phyloP scores from a whole-genome alignment of 2,888 invertebrate species.

The Maniola hyperantus region DNA sequence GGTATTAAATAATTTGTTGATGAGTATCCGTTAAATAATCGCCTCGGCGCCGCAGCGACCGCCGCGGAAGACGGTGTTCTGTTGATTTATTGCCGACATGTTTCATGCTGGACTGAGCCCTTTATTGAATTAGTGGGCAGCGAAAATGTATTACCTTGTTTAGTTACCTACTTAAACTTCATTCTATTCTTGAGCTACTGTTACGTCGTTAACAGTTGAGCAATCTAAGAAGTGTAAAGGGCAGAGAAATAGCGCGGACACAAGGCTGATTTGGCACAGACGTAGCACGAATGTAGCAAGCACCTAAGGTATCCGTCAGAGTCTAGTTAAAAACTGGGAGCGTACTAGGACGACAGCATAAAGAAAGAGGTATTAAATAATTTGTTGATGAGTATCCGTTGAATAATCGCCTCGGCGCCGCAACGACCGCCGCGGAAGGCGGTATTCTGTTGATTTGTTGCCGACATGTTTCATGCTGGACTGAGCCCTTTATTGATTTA shows the following conservation, averaged over 20 bases:
- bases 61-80: constrained; percentile 10
- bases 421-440: constrained; percentile 2
- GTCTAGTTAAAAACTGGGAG: neutral
- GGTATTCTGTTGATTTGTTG: constrained; percentile 34
- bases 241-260: too few species aligned
- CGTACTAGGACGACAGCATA: neutral
- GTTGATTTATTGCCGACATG: constrained; percentile 37
- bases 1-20: neutral
- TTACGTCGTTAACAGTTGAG: too few species aligned
- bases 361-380: neutral
- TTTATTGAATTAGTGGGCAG: constrained; percentile 25
- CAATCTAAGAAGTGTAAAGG: too few species aligned
- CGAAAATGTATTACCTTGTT: constrained; percentile 8
- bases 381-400: constrained; percentile 1
- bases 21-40: constrained; percentile 1
- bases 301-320: too few species aligned
- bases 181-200: too few species aligned
- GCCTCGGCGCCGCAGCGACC: constrained; percentile 2
- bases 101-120: constrained; percentile 22
- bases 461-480: constrained; percentile 30
- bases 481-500: constrained; percentile 24
- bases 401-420: constrained; percentile 1
- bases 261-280: too few species aligned
- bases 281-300: too few species aligned
- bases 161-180: too few species aligned